Evolutionary conservation across 1,140 invertebrate genomes (phyloP), one percentile per base, ranked within the genome.

Genomic region (Parapsyche elsis): DNA sequence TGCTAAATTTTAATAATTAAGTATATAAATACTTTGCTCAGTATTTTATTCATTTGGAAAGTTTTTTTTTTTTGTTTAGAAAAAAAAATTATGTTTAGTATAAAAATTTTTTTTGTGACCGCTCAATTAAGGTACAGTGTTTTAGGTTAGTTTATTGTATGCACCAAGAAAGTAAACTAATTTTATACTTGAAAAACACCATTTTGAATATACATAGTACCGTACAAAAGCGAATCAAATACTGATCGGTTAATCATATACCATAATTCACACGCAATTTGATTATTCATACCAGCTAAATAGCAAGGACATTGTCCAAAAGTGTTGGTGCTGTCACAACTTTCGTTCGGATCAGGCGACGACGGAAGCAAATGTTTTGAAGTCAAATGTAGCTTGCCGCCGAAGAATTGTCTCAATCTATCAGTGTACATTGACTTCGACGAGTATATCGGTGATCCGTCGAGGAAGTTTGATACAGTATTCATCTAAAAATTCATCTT

Each of bases 381-480:
- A 70, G 88, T 88, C 7, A 87, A 84, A 59, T 87, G 87, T 21
- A 92, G 82, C 76, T 87, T 86, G 0, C 92, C 92, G 1, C 88
- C 87, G 45, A 64, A 82, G 80, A 89, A 89, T 10, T 84, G 84
- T 10, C 92, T 86, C 4, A 94, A 84, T 10, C 85, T 84, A 5
- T 84, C 79, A 0, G 88, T 85, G 44, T 88, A 86, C 75, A 88
- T 86, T 9, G 84, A 82, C 5, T 90, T 88, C 0, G 88, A 89
- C 0, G 91, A 91, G 84, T 94, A 94, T 46, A 95, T 89, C 44
- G 90, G 88, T 0, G 92, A 94, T 0, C 88, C 92, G 85, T 95
- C 94, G 23, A 95, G 84, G 83, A 88, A 94, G 80, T 93, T 92
- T 0, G 93, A 93, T 0, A 92, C 92, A 82, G 91, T 90, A 86